These are phyloP conservation scores for Ceryle rudis DNA, from an alignment of 2,797 vertebrate species.

Conservation along the genomic window DNA sequence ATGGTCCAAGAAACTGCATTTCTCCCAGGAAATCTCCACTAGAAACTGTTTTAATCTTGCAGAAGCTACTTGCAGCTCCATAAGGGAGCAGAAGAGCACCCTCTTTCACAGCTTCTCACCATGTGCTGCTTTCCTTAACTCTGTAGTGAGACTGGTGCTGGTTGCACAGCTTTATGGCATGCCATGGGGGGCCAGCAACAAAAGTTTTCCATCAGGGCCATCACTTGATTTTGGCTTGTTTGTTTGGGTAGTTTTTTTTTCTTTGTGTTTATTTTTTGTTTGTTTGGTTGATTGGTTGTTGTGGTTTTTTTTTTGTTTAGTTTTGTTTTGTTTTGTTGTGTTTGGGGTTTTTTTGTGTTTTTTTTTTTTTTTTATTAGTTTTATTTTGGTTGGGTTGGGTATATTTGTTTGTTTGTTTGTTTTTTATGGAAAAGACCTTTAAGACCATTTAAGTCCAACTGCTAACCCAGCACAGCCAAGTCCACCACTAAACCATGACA, in stretches of 20 bases:
- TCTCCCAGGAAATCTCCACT: not conserved
- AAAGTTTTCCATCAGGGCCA: not conserved
- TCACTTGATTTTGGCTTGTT: not conserved
- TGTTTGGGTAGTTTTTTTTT: no score
- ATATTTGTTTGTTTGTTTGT: not conserved
- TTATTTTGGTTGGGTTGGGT: no score
- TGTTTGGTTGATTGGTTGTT: no score
- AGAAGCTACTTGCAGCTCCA: not conserved
- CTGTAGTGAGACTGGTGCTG: not conserved
- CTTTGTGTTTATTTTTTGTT: no score
- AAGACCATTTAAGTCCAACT: no score
- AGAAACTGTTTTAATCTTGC: not conserved
- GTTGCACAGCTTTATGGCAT: not conserved
- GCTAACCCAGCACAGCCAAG: no score
- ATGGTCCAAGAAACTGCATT: not conserved
- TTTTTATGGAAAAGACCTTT: no score
- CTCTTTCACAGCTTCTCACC: not conserved
- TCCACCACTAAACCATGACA: no score
- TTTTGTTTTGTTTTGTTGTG: no score
- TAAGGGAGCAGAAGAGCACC: not conserved
- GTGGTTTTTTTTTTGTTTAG: no score
- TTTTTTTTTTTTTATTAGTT: no score
- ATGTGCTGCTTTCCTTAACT: not conserved
- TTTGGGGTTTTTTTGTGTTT: no score
- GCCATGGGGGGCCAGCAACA: not conserved